phyloP scores from a whole-genome alignment of 2,888 invertebrate genomes.

The Melipona beecheii region DNA sequence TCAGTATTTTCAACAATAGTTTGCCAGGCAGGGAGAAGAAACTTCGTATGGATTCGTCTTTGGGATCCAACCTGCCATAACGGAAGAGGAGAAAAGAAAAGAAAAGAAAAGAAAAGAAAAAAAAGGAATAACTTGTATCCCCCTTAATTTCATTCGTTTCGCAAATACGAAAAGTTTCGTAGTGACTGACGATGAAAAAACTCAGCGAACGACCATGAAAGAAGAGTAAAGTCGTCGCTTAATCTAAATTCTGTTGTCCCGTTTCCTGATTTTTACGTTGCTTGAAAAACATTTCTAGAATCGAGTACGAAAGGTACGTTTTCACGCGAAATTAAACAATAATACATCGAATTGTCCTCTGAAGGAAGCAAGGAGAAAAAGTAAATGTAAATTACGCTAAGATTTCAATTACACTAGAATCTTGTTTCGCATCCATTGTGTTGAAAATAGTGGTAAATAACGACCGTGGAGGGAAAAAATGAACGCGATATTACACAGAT shows the following conservation, averaged over 20 bases:
- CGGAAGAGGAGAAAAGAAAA: background rate
- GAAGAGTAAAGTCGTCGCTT: background rate
- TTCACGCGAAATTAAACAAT: too few species aligned
- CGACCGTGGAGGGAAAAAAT: background rate
- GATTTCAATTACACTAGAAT: background rate
- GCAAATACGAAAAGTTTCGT: background rate
- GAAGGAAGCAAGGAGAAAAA: too few species aligned
- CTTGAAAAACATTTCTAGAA: background rate
- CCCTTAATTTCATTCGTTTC: background rate
- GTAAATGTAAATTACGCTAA: background rate
- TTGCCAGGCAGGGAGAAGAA: conserved; percentile 1
- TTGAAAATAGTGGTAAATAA: conserved; percentile 1
- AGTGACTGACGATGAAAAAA: background rate
- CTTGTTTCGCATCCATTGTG: background rate
- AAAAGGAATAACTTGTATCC: background rate
- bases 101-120: background rate
- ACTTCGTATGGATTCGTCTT: background rate
- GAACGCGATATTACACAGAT: background rate
- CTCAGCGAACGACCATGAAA: background rate
- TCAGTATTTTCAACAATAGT: conserved; percentile 3
- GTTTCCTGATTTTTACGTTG: background rate
- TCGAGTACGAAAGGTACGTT: background rate
- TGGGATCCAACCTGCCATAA: background rate
- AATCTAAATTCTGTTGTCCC: background rate
- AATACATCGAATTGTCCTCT: too few species aligned